Percentiles rank a stretch among this genome's conserved stretches.
phyloP scores from a whole-genome alignment of 2,888 invertebrate species.

The Chesias legatella region DNA sequence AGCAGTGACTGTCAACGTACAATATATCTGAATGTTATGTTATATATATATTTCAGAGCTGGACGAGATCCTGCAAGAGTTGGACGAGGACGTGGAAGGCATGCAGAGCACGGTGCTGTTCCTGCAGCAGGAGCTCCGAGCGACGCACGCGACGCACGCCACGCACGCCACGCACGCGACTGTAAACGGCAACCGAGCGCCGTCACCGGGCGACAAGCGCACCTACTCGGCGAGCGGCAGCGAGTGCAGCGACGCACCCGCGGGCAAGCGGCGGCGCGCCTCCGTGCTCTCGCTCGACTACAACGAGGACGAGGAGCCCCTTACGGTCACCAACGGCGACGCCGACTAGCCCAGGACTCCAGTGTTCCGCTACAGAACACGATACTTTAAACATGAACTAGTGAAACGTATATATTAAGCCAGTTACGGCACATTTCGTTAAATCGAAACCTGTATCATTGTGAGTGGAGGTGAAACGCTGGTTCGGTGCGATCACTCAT shows the following conservation, averaged over 20 bases:
- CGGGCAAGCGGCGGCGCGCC: slow-evolving; percentile 85
- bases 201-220: slow-evolving; percentile 63
- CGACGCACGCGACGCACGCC: slow-evolving; percentile 83
- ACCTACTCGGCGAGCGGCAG: slow-evolving; percentile 66
- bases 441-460: slow-evolving; percentile 46
- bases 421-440: slow-evolving; percentile 37
- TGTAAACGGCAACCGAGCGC: slow-evolving; percentile 58
- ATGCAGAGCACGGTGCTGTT: slow-evolving; percentile 98
- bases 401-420: slow-evolving; percentile 53
- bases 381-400: slow-evolving; percentile 48
- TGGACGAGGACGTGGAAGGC: slow-evolving; percentile 98
- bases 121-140: slow-evolving; percentile 94
- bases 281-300: slow-evolving; percentile 87
- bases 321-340: slow-evolving; percentile 85
- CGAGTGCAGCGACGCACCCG: slow-evolving; percentile 67
- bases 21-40: too few relatives aligned
- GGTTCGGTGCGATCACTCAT: slow-evolving; percentile 50
- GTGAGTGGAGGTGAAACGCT: slow-evolving; percentile 56
- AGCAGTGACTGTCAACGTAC: too few relatives aligned
- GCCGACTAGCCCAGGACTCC: slow-evolving; percentile 67
- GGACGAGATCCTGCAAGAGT: slow-evolving; percentile 96
- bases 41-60: slow-evolving; percentile 93
- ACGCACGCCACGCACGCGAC: slow-evolving; percentile 83
- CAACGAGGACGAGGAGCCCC: slow-evolving; percentile 87
- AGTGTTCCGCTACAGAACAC: slow-evolving; percentile 53